Evolutionary conservation across 2,888 invertebrate species (phyloP).

Genomic region (Agrochola lota): DNA sequence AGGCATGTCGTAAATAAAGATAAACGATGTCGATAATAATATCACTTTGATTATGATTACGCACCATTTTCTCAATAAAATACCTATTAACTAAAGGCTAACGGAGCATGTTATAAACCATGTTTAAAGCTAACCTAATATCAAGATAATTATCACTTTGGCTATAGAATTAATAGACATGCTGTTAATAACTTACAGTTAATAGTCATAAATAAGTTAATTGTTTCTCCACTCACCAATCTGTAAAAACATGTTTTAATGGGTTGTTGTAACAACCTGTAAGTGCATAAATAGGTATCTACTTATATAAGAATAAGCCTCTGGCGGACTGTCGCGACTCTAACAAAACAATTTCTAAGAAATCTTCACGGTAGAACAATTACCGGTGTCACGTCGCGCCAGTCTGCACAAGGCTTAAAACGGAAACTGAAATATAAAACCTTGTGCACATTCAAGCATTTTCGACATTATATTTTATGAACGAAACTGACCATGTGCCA

Average conservation of each 20-base stretch:
- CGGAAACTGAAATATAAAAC: conserved; percentile 13
- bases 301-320: background rate
- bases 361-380: too few species aligned
- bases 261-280: background rate
- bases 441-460: conserved; percentile 23
- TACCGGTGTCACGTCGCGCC: too few species aligned
- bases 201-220: background rate
- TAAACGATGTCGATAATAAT: conserved; percentile 4
- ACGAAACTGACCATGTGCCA: conserved; percentile 64
- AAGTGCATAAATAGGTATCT: background rate
- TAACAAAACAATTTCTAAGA: too few species aligned
- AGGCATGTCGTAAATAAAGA: conserved; percentile 25
- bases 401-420: background rate
- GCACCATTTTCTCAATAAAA: conserved; percentile 25
- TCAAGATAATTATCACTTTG: conserved; percentile 8
- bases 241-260: background rate
- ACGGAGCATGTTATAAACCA: background rate
- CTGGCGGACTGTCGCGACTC: too few species aligned
- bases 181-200: background rate
- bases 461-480: conserved; percentile 48
- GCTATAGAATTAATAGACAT: conserved; percentile 5
- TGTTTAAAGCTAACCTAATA: background rate
- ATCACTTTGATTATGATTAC: conserved; percentile 15
- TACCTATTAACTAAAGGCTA: background rate
- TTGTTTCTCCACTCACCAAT: background rate